These are phyloP conservation scores for Malacoctenus gilli DNA, from an alignment of 2,797 vertebrate species.

Conservation along the genomic window DNA sequence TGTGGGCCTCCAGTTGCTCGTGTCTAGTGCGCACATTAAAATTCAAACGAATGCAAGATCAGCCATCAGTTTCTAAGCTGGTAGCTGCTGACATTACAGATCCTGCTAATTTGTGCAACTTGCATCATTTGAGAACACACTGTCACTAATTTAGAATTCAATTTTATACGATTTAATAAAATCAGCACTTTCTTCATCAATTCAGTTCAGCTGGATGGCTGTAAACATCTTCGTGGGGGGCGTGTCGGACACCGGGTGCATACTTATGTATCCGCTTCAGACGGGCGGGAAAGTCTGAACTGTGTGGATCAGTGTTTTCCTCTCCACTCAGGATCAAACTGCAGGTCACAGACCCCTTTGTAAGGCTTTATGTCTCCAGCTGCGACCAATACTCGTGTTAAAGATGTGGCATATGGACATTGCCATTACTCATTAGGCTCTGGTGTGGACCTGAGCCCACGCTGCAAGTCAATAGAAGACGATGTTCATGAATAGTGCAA, in stretches of 20 bases:
- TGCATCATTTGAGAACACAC: too few relatives aligned
- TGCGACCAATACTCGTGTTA: neutral
- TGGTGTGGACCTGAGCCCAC: neutral
- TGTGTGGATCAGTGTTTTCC: neutral
- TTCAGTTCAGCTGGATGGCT: too few relatives aligned
- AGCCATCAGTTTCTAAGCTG: too few relatives aligned
- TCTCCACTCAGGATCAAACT: neutral
- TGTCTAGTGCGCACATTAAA: too few relatives aligned
- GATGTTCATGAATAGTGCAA: slow-evolving; percentile 3
- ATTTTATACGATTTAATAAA: too few relatives aligned
- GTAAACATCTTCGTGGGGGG: neutral
- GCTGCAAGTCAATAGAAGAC: neutral
- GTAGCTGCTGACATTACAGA: too few relatives aligned
- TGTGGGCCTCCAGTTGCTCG: too few relatives aligned
- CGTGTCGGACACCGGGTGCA: neutral
- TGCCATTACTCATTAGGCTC: slow-evolving; percentile 8
- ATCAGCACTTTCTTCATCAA: too few relatives aligned
- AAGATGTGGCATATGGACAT: neutral
- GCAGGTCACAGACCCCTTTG: neutral
- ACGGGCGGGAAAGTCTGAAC: neutral
- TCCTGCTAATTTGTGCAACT: too few relatives aligned
- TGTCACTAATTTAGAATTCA: too few relatives aligned
- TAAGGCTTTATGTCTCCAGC: neutral
- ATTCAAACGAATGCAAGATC: too few relatives aligned
- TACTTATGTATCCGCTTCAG: neutral